These are phyloP conservation scores for Holcopasites calliopsidis DNA, from an alignment of 1,140 invertebrate species.

Conservation along the genomic window DNA sequence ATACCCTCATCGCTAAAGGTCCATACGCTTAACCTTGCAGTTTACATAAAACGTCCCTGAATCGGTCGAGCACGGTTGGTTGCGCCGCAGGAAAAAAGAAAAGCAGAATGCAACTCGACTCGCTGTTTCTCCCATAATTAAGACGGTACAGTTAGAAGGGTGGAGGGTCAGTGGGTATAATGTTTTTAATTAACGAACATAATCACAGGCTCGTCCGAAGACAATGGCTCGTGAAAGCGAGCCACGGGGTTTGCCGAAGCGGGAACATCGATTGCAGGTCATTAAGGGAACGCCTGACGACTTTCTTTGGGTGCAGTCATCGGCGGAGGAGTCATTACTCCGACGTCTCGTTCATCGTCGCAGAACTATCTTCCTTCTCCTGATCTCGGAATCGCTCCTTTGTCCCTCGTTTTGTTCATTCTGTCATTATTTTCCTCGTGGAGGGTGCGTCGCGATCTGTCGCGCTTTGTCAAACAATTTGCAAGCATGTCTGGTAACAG, in stretches of 20 bases:
- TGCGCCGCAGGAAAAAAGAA: background rate
- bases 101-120: slow-evolving; percentile 26
- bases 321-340: slow-evolving; percentile 12
- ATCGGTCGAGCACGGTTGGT: background rate
- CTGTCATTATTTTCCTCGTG: background rate
- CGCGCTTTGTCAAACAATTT: too few species aligned
- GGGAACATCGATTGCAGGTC: slow-evolving; percentile 43
- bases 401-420: background rate
- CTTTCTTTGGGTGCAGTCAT: slow-evolving; percentile 39
- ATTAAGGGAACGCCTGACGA: slow-evolving; percentile 23
- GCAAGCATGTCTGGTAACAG: too few species aligned
- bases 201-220: slow-evolving; percentile 30
- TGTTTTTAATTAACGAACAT: slow-evolving; percentile 54
- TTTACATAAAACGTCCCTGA: slow-evolving; percentile 29
- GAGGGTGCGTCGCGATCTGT: background rate
- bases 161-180: background rate
- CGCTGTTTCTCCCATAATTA: slow-evolving; percentile 37
- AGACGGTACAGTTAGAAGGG: background rate
- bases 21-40: slow-evolving; percentile 31
- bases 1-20: slow-evolving; percentile 13
- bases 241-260: slow-evolving; percentile 3
- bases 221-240: slow-evolving; percentile 59
- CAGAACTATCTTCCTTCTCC: background rate
- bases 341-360: slow-evolving; percentile 25
- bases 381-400: slow-evolving; percentile 22